Evolutionary conservation across 2,888 invertebrate species (phyloP).

Genomic region (Hirtodrosophila duncani): DNA sequence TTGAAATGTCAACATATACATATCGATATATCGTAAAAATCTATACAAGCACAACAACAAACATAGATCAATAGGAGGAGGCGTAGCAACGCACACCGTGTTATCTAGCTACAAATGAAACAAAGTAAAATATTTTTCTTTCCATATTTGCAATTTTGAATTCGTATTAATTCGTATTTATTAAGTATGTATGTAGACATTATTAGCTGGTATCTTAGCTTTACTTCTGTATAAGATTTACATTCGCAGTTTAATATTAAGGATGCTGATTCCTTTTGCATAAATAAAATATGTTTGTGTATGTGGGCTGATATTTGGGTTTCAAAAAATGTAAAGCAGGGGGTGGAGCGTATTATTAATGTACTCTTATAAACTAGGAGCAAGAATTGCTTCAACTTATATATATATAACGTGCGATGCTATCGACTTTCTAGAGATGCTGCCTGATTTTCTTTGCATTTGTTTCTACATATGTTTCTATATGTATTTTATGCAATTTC

Average conservation of each 20-base stretch:
- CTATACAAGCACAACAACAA: too few relatives aligned
- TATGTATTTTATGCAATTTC: too few relatives aligned
- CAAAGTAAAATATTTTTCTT: constrained; percentile 1
- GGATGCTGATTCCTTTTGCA: background rate
- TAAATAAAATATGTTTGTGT: background rate
- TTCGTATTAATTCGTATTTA: constrained; percentile 63
- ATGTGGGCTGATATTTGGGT: constrained; percentile 6
- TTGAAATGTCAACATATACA: too few relatives aligned
- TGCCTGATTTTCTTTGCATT: constrained; percentile 12
- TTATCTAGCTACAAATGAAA: too few relatives aligned
- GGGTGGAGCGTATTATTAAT: too few relatives aligned
- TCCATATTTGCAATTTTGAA: constrained; percentile 56
- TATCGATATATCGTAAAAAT: too few relatives aligned
- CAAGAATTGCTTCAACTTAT: too few relatives aligned
- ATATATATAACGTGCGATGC: constrained; percentile 1
- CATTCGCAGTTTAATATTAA: too few relatives aligned
- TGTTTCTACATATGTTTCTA: constrained; percentile 2
- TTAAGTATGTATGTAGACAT: constrained; percentile 46
- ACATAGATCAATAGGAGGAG: too few relatives aligned
- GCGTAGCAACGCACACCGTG: too few relatives aligned
- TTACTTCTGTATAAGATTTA: constrained; percentile 6
- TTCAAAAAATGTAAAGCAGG: too few relatives aligned
- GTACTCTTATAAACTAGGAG: constrained; percentile 48
- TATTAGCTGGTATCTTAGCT: constrained; percentile 51
- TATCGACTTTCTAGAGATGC: too few relatives aligned